Conservation (phyloP, 2,797 vertebrate genomes). For the Coregonus sp. region DNA sequence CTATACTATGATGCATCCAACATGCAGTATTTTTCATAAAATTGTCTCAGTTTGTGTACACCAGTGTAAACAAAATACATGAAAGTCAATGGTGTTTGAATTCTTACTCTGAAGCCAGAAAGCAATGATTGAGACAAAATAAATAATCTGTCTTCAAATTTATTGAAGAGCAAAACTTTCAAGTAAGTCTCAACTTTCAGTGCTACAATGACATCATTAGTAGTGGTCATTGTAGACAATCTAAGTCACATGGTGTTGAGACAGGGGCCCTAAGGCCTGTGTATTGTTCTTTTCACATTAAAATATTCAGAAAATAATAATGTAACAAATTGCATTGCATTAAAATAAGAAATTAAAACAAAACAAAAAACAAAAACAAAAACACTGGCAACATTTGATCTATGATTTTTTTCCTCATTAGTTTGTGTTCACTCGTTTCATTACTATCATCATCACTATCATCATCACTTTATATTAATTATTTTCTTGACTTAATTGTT, state of each 20-base stretch:
- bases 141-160: slow-evolving; percentile 74
- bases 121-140: slow-evolving; percentile 18
- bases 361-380: slow-evolving; percentile 33
- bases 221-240: slow-evolving; percentile 68
- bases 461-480: background rate
- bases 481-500: background rate
- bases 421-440: slow-evolving; percentile 30
- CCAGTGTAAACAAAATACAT: slow-evolving; percentile 18
- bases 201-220: slow-evolving; percentile 72
- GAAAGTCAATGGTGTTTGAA: slow-evolving; percentile 16
- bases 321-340: slow-evolving; percentile 62
- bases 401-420: slow-evolving; percentile 16
- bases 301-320: slow-evolving; percentile 59
- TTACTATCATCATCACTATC: slow-evolving; percentile 17
- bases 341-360: slow-evolving; percentile 52
- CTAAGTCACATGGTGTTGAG: slow-evolving; percentile 47
- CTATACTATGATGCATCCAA: background rate
- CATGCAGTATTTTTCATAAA: background rate
- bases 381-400: slow-evolving; percentile 41
- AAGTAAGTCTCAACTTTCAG: slow-evolving; percentile 74
- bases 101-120: background rate
- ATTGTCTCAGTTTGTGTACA: background rate
- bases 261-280: slow-evolving; percentile 39
- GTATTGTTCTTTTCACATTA: slow-evolving; percentile 70
- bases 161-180: slow-evolving; percentile 78